Conservation (phyloP, 2,113 vertebrate species). For the Tachysurus fulvidraco region DNA sequence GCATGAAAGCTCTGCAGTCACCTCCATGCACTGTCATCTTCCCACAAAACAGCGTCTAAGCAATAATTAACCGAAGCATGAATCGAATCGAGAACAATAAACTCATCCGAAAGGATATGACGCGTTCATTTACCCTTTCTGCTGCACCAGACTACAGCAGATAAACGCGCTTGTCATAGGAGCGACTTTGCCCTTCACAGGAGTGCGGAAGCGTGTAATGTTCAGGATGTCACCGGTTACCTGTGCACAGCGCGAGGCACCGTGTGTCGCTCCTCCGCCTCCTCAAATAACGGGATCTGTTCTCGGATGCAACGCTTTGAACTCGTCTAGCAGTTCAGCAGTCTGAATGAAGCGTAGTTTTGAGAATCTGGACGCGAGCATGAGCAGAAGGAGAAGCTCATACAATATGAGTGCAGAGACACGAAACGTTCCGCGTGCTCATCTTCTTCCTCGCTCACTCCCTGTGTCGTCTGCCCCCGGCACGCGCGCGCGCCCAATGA, state of each 20-base stretch:
- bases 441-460: slow-evolving; percentile 9
- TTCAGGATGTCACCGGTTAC: slow-evolving; percentile 1
- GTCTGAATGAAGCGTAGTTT: background rate
- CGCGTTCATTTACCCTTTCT: background rate
- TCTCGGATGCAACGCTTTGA: background rate
- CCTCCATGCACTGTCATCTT: slow-evolving; percentile 65
- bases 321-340: background rate
- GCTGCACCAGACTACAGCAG: background rate
- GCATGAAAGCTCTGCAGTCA: slow-evolving; percentile 55
- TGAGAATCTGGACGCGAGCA: background rate
- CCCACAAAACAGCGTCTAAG: slow-evolving; percentile 21
- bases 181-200: slow-evolving; percentile 11
- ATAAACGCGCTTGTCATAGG: background rate
- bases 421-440: slow-evolving; percentile 27
- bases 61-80: background rate
- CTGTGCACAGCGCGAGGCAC: slow-evolving; percentile 24
- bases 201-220: background rate
- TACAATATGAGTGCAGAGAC: slow-evolving; percentile 57
- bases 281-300: background rate
- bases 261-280: background rate
- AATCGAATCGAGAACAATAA: background rate
- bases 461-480: background rate
- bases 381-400: slow-evolving; percentile 19
- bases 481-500: slow-evolving; percentile 63
- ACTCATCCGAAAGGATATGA: background rate